Conservation (phyloP, 2,888 invertebrate genomes). For the Eueremaeus valkanovi region DNA sequence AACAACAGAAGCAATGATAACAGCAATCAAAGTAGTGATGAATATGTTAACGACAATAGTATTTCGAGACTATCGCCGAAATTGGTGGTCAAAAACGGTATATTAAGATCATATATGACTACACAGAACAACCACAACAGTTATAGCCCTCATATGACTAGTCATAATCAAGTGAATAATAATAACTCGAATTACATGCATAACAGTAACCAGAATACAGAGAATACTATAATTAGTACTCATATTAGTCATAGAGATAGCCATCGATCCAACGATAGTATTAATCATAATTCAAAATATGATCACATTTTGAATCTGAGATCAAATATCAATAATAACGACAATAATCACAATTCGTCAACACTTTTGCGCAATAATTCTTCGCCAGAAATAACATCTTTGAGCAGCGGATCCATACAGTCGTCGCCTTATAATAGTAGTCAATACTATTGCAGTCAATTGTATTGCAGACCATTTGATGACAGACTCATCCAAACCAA, state of each 20-base stretch:
- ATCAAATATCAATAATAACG: neutral
- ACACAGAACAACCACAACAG: neutral
- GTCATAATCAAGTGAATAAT: neutral
- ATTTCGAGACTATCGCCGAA: neutral
- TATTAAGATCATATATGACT: slow-evolving; percentile 31
- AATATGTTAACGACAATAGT: neutral
- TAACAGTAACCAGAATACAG: neutral
- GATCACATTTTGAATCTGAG: slow-evolving; percentile 4
- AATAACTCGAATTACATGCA: neutral
- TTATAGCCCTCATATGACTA: neutral
- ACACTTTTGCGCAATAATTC: neutral
- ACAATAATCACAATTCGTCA: neutral
- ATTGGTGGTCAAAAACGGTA: slow-evolving; percentile 1
- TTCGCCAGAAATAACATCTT: neutral
- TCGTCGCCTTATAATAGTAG: neutral
- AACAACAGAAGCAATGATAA: neutral
- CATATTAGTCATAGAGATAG: neutral
- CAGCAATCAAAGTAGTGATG: neutral
- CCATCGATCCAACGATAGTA: neutral
- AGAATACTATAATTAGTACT: neutral
- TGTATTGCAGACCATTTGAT: slow-evolving; percentile 23
- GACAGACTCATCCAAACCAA: neutral
- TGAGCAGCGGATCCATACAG: neutral
- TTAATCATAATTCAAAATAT: neutral
- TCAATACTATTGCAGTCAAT: slow-evolving; percentile 28